Conservation (phyloP, 2,797 vertebrate genomes). For the Syndactyla subalaris region DNA sequence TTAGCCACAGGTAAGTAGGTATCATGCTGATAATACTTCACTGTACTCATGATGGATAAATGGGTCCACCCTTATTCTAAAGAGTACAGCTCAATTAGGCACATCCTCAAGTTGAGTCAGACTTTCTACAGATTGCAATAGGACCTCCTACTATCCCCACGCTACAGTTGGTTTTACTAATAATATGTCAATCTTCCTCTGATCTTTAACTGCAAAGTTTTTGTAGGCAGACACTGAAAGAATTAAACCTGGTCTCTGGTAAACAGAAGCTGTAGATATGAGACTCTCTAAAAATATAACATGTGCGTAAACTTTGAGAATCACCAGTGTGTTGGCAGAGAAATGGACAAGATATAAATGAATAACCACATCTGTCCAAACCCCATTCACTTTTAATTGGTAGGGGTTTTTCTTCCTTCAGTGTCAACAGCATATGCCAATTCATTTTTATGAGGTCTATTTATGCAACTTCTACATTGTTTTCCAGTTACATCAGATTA, state of each 20-base stretch:
- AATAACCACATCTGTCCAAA: background rate
- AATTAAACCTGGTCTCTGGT: background rate
- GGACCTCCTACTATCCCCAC: background rate
- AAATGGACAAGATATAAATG: background rate
- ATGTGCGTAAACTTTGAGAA: background rate
- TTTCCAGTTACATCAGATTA: background rate
- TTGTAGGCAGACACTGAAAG: background rate
- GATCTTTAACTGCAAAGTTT: background rate
- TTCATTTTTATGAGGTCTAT: background rate
- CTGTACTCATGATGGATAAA: background rate
- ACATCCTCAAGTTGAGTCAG: background rate
- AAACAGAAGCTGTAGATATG: background rate
- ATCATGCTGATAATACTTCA: background rate
- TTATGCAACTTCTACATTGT: background rate
- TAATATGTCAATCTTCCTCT: background rate
- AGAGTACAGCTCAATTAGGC: background rate
- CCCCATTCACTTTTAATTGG: background rate
- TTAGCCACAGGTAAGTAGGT: background rate
- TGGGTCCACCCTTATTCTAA: background rate
- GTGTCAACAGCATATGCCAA: background rate
- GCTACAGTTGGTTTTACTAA: background rate
- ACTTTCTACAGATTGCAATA: background rate
- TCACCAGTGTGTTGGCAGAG: background rate
- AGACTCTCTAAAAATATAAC: background rate
- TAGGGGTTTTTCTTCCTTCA: fast-evolving